Conservation (phyloP, 1,140 invertebrate species). For the Metaphire vulgaris region DNA sequence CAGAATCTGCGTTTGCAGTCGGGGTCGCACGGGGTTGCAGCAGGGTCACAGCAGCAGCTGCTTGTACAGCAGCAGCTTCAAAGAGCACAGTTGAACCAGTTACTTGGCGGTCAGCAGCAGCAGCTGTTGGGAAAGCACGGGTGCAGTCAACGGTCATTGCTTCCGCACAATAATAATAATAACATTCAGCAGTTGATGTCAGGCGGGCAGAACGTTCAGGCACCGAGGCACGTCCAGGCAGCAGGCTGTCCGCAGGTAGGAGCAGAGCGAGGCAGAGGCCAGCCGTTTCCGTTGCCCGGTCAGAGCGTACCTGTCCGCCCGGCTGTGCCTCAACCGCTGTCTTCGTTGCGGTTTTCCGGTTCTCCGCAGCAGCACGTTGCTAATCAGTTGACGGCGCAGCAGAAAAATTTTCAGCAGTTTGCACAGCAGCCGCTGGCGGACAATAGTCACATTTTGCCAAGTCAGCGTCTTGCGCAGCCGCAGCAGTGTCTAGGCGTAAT, state of each 20-base stretch:
- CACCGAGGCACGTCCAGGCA: too few species aligned
- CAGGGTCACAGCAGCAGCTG: not conserved
- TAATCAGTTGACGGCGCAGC: not conserved
- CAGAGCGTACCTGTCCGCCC: too few species aligned
- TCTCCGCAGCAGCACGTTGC: not conserved
- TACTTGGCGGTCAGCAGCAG: not conserved
- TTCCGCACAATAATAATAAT: too few species aligned
- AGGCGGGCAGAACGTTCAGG: too few species aligned
- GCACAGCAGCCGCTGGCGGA: not conserved
- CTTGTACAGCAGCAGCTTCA: not conserved
- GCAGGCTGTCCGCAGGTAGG: too few species aligned
- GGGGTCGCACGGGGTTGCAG: not conserved
- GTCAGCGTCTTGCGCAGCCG: not conserved
- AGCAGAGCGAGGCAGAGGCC: too few species aligned
- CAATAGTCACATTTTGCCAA: not conserved
- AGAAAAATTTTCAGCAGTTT: not conserved
- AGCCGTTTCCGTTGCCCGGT: too few species aligned
- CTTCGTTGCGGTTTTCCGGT: not conserved
- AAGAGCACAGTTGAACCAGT: not conserved
- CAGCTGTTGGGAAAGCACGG: not conserved
- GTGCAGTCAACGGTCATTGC: not conserved
- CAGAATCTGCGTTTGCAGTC: not conserved
- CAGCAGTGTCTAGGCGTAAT: not conserved
- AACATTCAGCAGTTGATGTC: too few species aligned
- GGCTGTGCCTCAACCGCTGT: too few species aligned